Evolutionary conservation across 2,888 invertebrate genomes (phyloP).

Genomic region (Sepiola atlantica): DNA sequence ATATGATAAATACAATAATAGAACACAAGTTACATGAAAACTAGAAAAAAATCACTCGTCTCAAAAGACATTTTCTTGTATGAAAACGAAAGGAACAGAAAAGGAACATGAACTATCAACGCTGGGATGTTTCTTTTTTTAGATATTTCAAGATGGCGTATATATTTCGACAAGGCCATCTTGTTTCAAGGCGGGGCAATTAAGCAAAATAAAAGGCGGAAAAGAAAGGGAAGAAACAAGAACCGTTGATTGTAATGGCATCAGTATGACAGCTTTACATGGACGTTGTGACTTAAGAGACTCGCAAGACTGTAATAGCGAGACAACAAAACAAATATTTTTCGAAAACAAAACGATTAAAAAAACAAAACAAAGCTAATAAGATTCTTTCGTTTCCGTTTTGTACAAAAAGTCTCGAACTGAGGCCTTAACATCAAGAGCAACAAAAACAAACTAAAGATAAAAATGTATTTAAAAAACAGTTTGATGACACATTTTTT

Average conservation of each 20-base stretch:
- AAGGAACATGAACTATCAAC: not conserved
- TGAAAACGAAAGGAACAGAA: not conserved
- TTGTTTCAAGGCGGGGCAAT: not conserved
- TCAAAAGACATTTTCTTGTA: no score
- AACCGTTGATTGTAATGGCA: not conserved
- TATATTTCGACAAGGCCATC: not conserved
- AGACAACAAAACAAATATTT: not conserved
- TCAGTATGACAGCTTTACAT: not conserved
- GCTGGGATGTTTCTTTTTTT: no score
- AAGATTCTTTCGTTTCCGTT: not conserved
- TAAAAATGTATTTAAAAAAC: not conserved
- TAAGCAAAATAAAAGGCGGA: not conserved
- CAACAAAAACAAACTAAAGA: not conserved
- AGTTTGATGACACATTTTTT: not conserved
- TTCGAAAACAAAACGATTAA: not conserved
- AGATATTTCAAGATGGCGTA: not conserved
- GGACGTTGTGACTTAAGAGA: not conserved
- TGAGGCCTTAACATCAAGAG: not conserved
- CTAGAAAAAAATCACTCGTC: no score
- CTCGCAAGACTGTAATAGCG: no score
- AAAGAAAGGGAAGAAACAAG: no score
- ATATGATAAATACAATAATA: no score
- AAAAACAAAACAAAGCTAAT: not conserved
- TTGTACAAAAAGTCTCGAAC: not conserved
- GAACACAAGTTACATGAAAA: no score